Base-by-base conservation (phyloP, 2,113 vertebrate genomes). In the Sterna hirundo region DNA sequence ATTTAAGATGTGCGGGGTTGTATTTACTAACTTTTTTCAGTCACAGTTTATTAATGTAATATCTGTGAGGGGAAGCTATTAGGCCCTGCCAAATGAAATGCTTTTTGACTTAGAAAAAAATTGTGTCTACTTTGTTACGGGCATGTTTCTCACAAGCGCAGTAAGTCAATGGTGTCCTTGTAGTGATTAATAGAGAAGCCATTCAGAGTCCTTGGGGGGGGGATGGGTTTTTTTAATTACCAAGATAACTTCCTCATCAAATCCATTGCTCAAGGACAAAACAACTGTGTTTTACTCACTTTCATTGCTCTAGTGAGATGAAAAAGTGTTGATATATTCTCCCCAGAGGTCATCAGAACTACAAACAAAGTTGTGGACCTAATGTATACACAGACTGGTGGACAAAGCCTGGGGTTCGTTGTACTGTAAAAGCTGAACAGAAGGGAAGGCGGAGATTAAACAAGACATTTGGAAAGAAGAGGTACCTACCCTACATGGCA, bases 301-400 rank as follows among this genome's bases (percentile, higher is more conserved):
- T 96, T 90, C 57, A 78, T 77, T 91, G 40, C 80, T 90, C 34
- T 22, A 91, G 20, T 78, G 29, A 93, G 82, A 95, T 96, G 92
- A 90, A 92, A 55, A 98, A 85, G 76, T 94, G 90, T 77, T 93
- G 82, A 95, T 88, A 71, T 29, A 51, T 85, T 93, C 40, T 77
- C 26, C 47, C 11, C n/a, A 58, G 76, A 94, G 82, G 82, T 94
- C 80, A 96, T 83, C 62, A 78, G 51, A 74, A 77, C 86, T 86
- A 51, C 32, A 79, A 69, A 90, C 57, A 69, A 90, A 32, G 38
- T 38, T 80, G 54, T 75, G 23, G 66, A 60, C 70, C 21, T 78
- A n/a, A 52, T 54, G 36, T 49, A 30, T 55, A 57, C 32, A 49
- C 32, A 79, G 40, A 40, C 26, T 55, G 49, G 20, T 75, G 74